A percentile compares a stretch with the other conserved stretches of the same genome.
These are phyloP conservation scores for Strigamia maritima DNA, from an alignment of 2,888 invertebrate genomes.

Conservation along the genomic window DNA sequence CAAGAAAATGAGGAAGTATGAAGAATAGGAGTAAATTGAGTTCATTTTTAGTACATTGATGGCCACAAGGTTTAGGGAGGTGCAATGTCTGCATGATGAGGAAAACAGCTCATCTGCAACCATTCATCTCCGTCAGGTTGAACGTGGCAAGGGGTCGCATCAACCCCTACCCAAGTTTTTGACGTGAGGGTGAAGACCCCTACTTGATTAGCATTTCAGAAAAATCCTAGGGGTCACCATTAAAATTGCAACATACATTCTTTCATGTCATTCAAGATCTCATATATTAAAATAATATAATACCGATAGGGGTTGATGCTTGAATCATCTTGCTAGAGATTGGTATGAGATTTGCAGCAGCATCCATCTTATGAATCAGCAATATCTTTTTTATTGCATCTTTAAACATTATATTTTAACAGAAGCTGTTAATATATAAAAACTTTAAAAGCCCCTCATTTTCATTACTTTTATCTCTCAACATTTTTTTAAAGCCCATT, in stretches of 20 bases:
- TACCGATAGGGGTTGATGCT: not conserved
- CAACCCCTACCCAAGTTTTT: not conserved
- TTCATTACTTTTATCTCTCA: not conserved
- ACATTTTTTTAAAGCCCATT: not conserved
- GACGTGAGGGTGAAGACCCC: constrained; percentile 19
- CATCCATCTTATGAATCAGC: constrained; percentile 23
- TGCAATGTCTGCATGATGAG: constrained; percentile 28
- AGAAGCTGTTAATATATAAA: not conserved
- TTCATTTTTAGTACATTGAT: constrained; percentile 1
- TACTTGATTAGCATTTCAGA: constrained; percentile 18
- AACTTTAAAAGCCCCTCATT: not conserved
- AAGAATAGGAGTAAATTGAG: constrained; percentile 32
- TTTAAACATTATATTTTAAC: not conserved
- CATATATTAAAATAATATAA: not conserved
- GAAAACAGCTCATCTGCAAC: constrained; percentile 28
- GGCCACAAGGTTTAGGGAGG: constrained; percentile 6
- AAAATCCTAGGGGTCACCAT: constrained; percentile 28
- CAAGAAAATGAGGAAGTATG: constrained; percentile 1
- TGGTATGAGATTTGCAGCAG: not conserved
- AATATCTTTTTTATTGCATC: not conserved
- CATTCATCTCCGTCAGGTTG: constrained; percentile 28
- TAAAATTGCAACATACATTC: constrained; percentile 17
- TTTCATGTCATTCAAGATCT: not conserved
- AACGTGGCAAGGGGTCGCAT: constrained; percentile 1
- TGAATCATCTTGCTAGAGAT: not conserved